These are phyloP conservation scores for Leucophenga montana DNA, from an alignment of 2,888 invertebrate genomes.

Conservation along the genomic window DNA sequence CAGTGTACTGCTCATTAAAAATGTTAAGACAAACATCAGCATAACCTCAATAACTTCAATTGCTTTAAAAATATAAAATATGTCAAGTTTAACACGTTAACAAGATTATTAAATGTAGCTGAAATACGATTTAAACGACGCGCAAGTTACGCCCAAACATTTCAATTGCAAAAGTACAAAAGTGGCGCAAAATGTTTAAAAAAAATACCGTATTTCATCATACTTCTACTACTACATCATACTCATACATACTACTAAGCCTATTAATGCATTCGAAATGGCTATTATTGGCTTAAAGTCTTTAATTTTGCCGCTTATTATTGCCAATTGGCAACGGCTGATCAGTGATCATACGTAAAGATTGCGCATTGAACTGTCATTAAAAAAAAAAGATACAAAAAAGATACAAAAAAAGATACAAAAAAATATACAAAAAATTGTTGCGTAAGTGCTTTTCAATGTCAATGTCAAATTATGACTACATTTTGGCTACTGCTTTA, in stretches of 20 bases:
- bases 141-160: too few species aligned
- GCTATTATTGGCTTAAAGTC: slow-evolving; percentile 1
- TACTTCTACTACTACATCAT: too few species aligned
- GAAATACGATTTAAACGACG: too few species aligned
- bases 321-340: neutral
- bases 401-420: neutral
- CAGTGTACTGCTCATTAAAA: too few species aligned
- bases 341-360: neutral
- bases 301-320: slow-evolving; percentile 12
- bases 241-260: slow-evolving; percentile 3
- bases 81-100: too few species aligned
- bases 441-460: slow-evolving; percentile 49
- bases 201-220: too few species aligned
- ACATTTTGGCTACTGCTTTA: slow-evolving; percentile 7
- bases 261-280: neutral
- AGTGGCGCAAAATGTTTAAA: too few species aligned
- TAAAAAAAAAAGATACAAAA: neutral
- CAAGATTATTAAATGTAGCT: too few species aligned
- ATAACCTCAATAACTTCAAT: too few species aligned
- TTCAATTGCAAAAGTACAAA: neutral
- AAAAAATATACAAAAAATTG: neutral
- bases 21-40: too few species aligned
- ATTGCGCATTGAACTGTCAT: slow-evolving; percentile 22
- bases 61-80: too few species aligned
- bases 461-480: slow-evolving; percentile 56